These are phyloP conservation scores for Raja brachyura DNA, from an alignment of 2,113 vertebrate genomes.

Conservation along the genomic window DNA sequence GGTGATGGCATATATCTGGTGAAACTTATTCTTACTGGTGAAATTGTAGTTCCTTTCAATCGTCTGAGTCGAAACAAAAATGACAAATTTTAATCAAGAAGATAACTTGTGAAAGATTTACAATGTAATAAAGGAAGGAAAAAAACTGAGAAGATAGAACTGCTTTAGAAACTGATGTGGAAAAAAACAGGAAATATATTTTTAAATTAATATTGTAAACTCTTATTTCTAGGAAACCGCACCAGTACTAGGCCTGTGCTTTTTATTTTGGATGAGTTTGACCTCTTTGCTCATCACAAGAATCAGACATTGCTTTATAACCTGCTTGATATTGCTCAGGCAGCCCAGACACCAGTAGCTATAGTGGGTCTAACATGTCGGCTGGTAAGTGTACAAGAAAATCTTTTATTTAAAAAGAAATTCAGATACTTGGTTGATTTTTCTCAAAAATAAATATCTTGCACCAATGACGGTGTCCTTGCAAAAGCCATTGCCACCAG, in stretches of 20 bases:
- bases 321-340: conserved; percentile 89
- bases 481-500: too few species aligned
- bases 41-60: neutral
- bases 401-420: neutral
- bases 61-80: neutral
- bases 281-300: conserved; percentile 93
- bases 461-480: too few species aligned
- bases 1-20: neutral
- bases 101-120: neutral
- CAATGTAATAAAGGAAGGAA: neutral
- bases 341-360: conserved; percentile 83
- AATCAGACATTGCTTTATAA: conserved; percentile 95
- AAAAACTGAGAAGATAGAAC: neutral
- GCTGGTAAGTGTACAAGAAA: conserved; percentile 62
- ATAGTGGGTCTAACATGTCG: conserved; percentile 89
- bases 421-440: neutral
- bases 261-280: conserved; percentile 91
- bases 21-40: neutral
- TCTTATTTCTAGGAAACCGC: conserved; percentile 64
- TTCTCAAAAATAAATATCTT: neutral
- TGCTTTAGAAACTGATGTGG: neutral
- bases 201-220: neutral
- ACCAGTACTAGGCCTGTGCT: conserved; percentile 77
- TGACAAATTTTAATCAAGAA: neutral
- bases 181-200: neutral